Evolutionary conservation across 2,797 vertebrate species (phyloP), one percentile per base, ranked within the genome.

Genomic region (Saxicola maurus): DNA sequence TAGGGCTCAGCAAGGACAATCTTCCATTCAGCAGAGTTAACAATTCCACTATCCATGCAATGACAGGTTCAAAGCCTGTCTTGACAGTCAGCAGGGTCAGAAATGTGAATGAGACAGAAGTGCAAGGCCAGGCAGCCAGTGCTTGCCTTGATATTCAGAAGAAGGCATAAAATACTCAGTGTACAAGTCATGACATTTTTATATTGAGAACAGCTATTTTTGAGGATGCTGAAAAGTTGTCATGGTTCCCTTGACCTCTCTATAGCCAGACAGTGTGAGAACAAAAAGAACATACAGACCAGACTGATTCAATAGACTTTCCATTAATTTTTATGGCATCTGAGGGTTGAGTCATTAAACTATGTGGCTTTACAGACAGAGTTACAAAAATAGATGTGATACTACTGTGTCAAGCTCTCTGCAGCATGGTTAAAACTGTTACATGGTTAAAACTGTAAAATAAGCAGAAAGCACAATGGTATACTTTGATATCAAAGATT

Each of bases 221-320:
- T 89, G 77, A 87, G 57, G 85, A 81, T 67, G 80, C 56, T 93
- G 80, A 89, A 86, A 73, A 82, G 82, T 71, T 91, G 87, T 94
- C 92, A 77, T 48, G 87, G 71, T 93, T 94, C 89, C 82, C 80
- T 91, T 92, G 92, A 94, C 92, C 93, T 81, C 73, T 61, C 69
- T 71, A 46, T 40, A 93, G 82, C 53, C n/a, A 62, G 80, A 86
- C 72, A 37, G 28, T 55, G 25, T 0, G 28, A 84, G 91, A 92
- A 96, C 95, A 96, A 94, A 89, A 89, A 62, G 87, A 91, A 87
- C 90, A 93, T 51, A 93, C 53, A 95, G 68, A 92, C 64, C 51
- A 72, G 59, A 87, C 45, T 2, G 1, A 77, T 60, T 93, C 74
- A 82, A 67, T 21, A 80, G 77, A 83, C 80, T 82, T 91, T 55